Percentiles rank a stretch among this genome's conserved stretches.
These are phyloP conservation scores for Rhyzopertha dominica DNA, from an alignment of 1,140 invertebrate species.

Conservation along the genomic window DNA sequence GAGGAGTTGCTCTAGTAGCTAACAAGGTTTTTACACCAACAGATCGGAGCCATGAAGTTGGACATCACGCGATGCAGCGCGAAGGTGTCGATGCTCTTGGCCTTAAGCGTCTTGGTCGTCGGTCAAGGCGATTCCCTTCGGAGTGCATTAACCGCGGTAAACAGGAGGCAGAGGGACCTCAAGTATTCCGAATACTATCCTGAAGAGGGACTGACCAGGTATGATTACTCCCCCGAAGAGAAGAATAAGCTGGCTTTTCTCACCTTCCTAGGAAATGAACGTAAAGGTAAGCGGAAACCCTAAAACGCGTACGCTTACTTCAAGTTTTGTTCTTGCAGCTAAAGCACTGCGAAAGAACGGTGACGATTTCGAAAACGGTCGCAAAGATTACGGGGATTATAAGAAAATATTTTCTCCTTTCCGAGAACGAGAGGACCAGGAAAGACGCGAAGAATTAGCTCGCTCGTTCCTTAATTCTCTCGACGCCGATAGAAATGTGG, in stretches of 20 bases:
- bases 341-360: neutral
- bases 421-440: slow-evolving; percentile 45
- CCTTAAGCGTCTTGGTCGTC: neutral
- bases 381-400: slow-evolving; percentile 21
- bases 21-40: slow-evolving; percentile 2
- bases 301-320: neutral
- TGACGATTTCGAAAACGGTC: neutral
- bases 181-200: slow-evolving; percentile 21
- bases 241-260: slow-evolving; percentile 28
- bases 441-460: slow-evolving; percentile 49
- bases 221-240: slow-evolving; percentile 24
- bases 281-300: slow-evolving; percentile 13
- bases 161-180: slow-evolving; percentile 46
- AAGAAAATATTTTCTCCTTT: slow-evolving; percentile 48
- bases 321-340: slow-evolving; percentile 1
- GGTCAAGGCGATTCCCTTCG: slow-evolving; percentile 44
- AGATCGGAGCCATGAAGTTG: slow-evolving; percentile 10
- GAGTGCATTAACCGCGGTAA: slow-evolving; percentile 46
- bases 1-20: slow-evolving; percentile 8
- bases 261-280: slow-evolving; percentile 16
- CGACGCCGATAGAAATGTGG: slow-evolving; percentile 44
- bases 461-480: slow-evolving; percentile 53
- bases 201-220: slow-evolving; percentile 25
- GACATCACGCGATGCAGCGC: too few species aligned
- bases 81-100: too few species aligned